Evolutionary conservation across 2,888 invertebrate genomes (phyloP), one percentile per base, ranked within the genome.

Genomic region (Drosophila paramelanica): DNA sequence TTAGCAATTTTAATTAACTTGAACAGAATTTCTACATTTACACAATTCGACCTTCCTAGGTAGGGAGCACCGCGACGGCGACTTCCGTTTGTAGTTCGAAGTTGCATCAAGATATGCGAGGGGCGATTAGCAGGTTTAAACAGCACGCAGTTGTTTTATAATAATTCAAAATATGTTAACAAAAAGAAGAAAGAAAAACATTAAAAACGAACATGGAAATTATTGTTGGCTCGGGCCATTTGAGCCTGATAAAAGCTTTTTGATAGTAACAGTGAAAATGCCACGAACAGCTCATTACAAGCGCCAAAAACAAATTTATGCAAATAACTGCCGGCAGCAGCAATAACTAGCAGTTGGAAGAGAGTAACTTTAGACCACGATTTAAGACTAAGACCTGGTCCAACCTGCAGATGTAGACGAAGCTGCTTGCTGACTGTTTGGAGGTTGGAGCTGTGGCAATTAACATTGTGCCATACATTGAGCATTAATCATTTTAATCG

Each of bases 401-500:
- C 27, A 36, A 47, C 42, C 58, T 33, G 50, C 47, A 42, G 31
- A 51, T 49, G 51, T 45, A 52, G 55, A 42, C 39, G 11, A 25
- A 31, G 55, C 17, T 47, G 56, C 31, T 50, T 25, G 41, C 49
- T 41, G 61, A 39, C 55, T 42, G 62, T 14, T 57, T 67, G 68
- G 66, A 67, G 60, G 58, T 61, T 66, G 76, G 67, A 73, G 64
- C 67, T 68, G 79, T 74, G 88, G 89, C 91, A 90, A 91, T 90
- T 90, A 90, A 91, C 91, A 91, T 91, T 90, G 85, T 87, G 88
- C 89, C 76, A 88, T 88, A 83, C 88, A 81, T 79, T 89, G 81
- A 80, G 82, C 91, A 90, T 90, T 90, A 90, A 90, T 91, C 90
- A 91, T 90, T 91, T 90, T 90, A 90, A 90, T 90, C 90, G 90